Percentiles rank a stretch among this genome's conserved stretches.
Conservation (phyloP, 2,797 vertebrate genomes). For the Myotis pilosus region DNA sequence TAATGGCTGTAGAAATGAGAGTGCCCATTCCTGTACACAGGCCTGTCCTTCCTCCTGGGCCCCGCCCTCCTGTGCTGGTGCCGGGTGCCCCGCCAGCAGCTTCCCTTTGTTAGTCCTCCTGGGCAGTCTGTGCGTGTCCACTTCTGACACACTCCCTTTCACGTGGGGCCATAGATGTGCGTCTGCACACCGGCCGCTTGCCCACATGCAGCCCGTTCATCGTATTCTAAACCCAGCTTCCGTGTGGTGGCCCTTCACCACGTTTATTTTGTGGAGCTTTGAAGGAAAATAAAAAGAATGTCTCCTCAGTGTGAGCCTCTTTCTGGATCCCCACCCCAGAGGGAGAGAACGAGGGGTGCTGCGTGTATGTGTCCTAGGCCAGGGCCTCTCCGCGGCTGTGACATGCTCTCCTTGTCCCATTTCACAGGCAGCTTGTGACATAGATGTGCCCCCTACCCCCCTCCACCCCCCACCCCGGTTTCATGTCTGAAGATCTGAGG, state of each 20-base stretch:
- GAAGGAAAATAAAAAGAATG: background rate
- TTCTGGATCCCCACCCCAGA: background rate
- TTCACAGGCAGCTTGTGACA: background rate
- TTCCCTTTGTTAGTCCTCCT: background rate
- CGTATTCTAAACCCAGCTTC: background rate
- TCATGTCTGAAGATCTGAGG: background rate
- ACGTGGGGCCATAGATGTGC: background rate
- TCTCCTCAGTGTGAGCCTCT: background rate
- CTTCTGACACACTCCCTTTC: background rate
- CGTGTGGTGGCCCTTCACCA: background rate
- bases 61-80: accelerated
- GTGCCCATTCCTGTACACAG: background rate
- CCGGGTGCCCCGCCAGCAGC: accelerated
- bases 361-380: background rate
- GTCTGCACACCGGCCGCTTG: background rate
- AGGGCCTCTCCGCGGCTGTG: background rate
- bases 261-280: background rate
- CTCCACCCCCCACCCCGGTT: background rate
- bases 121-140: background rate
- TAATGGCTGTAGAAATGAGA: background rate
- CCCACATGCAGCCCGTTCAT: background rate
- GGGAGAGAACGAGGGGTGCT: too few species aligned
- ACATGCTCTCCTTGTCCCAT: background rate
- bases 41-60: background rate
- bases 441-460: background rate